Conservation (phyloP, 2,888 invertebrate genomes). For the Acrocera orbiculus region DNA sequence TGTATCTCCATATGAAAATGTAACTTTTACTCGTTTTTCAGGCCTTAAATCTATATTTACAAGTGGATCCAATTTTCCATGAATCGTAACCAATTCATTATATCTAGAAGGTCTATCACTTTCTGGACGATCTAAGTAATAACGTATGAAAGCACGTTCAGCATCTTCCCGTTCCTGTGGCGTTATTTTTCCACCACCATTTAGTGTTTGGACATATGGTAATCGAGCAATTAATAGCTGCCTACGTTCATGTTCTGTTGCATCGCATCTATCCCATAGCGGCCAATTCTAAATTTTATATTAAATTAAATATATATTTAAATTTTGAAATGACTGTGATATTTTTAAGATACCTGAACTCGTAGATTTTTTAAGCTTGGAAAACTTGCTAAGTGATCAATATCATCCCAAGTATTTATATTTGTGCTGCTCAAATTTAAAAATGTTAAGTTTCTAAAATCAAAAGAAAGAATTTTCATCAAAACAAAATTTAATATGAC, state of each 20-base stretch:
- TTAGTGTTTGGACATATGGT: constrained; percentile 68
- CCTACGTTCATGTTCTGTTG: constrained; percentile 75
- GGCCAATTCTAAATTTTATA: constrained; percentile 37
- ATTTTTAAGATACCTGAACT: too few species aligned
- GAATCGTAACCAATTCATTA: constrained; percentile 65
- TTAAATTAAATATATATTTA: too few species aligned
- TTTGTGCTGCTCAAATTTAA: too few species aligned
- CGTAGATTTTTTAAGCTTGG: too few species aligned
- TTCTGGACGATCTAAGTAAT: constrained; percentile 77
- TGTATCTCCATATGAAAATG: constrained; percentile 59
- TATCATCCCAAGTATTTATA: too few species aligned
- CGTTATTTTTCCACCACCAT: constrained; percentile 74
- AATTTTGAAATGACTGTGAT: too few species aligned
- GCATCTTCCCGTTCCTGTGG: constrained; percentile 78
- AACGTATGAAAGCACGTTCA: constrained; percentile 81
- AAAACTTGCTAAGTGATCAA: too few species aligned
- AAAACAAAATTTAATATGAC: too few species aligned
- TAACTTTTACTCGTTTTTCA: constrained; percentile 71
- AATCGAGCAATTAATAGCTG: constrained; percentile 74
- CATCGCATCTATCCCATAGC: constrained; percentile 58
- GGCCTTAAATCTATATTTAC: constrained; percentile 75
- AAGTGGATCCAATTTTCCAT: constrained; percentile 79
- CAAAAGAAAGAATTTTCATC: too few species aligned
- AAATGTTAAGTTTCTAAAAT: too few species aligned
- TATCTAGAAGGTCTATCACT: constrained; percentile 55